Evolutionary conservation across 2,113 vertebrate genomes (phyloP).

Genomic region (Poeciliopsis occidentalis): DNA sequence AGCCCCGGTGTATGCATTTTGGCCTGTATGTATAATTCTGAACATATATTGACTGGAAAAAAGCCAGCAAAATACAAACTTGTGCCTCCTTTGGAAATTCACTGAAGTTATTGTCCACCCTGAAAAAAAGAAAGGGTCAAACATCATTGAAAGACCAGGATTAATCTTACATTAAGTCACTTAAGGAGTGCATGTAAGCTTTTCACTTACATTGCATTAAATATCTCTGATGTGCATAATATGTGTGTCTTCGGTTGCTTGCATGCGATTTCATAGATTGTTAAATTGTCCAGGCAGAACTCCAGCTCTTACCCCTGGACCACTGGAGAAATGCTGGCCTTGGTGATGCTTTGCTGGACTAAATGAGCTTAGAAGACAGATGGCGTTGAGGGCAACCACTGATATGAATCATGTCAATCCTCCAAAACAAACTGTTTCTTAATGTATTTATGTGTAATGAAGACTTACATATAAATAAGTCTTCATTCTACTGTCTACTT

Average conservation of each 20-base stretch:
- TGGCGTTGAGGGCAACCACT: neutral
- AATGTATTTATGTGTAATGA: too few species aligned
- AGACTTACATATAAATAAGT: too few species aligned
- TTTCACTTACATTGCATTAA: neutral
- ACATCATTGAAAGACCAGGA: neutral
- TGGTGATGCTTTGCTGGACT: neutral
- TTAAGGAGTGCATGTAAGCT: neutral
- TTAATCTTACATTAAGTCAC: neutral
- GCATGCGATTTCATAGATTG: neutral
- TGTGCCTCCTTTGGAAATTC: neutral
- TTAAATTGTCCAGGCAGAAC: neutral
- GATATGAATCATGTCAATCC: too few species aligned
- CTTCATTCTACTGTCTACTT: too few species aligned
- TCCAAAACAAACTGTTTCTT: too few species aligned
- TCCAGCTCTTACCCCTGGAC: neutral
- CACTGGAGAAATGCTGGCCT: neutral
- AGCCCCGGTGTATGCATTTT: neutral
- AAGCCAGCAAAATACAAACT: neutral
- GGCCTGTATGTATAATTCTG: neutral
- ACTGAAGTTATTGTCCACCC: neutral
- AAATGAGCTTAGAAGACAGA: neutral
- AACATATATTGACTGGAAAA: neutral
- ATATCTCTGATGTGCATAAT: neutral
- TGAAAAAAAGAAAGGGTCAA: neutral
- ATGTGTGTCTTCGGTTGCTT: neutral